Percentiles rank a stretch among this genome's conserved stretches.
Evolutionary conservation across 2,888 invertebrate genomes (phyloP).

Genomic region (Netelia fuscicornis): DNA sequence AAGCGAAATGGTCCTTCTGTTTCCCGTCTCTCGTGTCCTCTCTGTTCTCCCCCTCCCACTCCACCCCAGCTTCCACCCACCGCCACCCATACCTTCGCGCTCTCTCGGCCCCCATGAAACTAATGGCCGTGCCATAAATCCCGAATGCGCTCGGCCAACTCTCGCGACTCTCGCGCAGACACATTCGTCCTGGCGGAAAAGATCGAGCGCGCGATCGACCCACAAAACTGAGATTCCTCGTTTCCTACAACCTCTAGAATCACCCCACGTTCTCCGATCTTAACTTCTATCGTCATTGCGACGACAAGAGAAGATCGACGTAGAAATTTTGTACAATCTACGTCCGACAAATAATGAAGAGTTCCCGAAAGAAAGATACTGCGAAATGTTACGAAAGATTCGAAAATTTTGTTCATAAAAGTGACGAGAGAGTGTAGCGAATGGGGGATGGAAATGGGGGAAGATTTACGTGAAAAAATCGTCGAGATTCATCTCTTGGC

Average conservation of each 20-base stretch:
- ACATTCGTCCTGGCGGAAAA: conserved; percentile 50
- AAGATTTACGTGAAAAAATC: conserved; percentile 6
- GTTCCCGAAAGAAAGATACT: too few species aligned
- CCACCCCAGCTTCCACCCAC: too few species aligned
- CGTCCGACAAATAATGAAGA: too few species aligned
- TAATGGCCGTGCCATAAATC: conserved; percentile 67
- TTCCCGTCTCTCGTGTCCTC: conserved; percentile 50
- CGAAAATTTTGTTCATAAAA: too few species aligned
- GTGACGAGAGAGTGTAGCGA: too few species aligned
- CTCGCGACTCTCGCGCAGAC: conserved; percentile 24
- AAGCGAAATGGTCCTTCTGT: conserved; percentile 68
- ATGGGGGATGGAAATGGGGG: conserved; percentile 14
- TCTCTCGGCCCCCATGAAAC: conserved; percentile 46
- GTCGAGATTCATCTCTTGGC: conserved; percentile 35
- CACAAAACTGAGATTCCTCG: conserved; percentile 17
- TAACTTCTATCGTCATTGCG: too few species aligned
- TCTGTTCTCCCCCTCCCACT: too few species aligned
- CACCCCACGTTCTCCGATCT: too few species aligned
- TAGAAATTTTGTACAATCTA: too few species aligned
- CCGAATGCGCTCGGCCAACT: conserved; percentile 60
- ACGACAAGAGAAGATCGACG: too few species aligned
- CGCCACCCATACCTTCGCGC: too few species aligned
- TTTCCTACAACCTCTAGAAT: neutral
- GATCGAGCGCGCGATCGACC: conserved; percentile 31
- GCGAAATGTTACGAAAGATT: too few species aligned